Percentiles rank a stretch among this genome's conserved stretches.
phyloP scores from a whole-genome alignment of 1,140 invertebrate species.

The Ips nitidus region DNA sequence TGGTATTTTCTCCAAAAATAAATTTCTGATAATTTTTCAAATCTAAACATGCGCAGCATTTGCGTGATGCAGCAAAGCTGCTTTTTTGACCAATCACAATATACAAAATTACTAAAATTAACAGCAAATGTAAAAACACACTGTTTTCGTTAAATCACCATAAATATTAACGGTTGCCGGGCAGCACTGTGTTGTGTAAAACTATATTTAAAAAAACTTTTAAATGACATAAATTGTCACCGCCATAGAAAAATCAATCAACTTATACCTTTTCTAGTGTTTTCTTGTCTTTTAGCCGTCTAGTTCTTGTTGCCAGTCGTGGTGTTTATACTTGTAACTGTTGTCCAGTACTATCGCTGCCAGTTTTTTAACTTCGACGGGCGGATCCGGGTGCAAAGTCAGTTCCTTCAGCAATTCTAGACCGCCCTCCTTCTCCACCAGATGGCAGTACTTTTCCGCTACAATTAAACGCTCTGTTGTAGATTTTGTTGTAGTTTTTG shows the following conservation, averaged over 20 bases:
- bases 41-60: no score
- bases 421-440: conserved; percentile 86
- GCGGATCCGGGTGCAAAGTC: conserved; percentile 61
- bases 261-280: conserved; percentile 11
- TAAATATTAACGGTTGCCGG: no score
- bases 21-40: no score
- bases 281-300: conserved; percentile 26
- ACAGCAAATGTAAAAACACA: no score
- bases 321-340: conserved; percentile 54
- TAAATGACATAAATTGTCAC: no score
- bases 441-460: conserved; percentile 86
- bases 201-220: no score
- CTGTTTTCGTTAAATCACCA: no score
- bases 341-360: conserved; percentile 68
- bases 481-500: conserved; percentile 1
- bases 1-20: no score
- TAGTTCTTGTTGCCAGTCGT: conserved; percentile 38
- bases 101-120: no score
- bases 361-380: conserved; percentile 66
- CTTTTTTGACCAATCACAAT: no score
- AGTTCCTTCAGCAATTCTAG: conserved; percentile 71
- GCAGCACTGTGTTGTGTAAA: no score
- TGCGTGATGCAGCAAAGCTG: no score
- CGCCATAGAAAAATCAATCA: conserved; percentile 6
- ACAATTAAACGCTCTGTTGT: conserved; percentile 44